Conservation (phyloP, 2,113 vertebrate species). For the Leucoraja erinaceus region DNA sequence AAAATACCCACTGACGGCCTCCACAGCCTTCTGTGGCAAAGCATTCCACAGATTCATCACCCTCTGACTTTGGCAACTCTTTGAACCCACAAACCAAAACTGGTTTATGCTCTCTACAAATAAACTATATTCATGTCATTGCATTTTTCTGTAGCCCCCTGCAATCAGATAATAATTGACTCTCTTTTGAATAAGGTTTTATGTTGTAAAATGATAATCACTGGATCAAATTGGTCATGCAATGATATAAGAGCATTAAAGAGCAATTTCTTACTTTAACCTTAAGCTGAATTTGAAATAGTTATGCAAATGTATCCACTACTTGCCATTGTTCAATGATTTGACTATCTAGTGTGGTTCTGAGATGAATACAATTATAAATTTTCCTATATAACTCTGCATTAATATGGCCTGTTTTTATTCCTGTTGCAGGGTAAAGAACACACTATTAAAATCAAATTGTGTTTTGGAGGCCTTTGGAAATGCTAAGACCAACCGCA, state of each 20-base stretch:
- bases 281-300: background rate
- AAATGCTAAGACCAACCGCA: conserved; percentile 95
- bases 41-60: too few relatives aligned
- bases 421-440: conserved; percentile 75
- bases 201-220: background rate
- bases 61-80: background rate
- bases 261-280: background rate
- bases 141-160: background rate
- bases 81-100: background rate
- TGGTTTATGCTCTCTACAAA: background rate
- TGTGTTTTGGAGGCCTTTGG: conserved; percentile 94
- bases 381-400: background rate
- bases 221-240: background rate
- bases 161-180: background rate
- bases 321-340: background rate
- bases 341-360: background rate
- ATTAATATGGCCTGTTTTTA: background rate
- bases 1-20: too few relatives aligned
- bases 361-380: background rate
- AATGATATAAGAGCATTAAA: background rate
- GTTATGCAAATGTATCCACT: background rate
- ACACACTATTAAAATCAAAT: conserved; percentile 94
- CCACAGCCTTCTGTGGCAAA: too few relatives aligned
- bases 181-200: background rate
- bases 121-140: background rate